Percentiles rank a stretch among this genome's conserved stretches.
Evolutionary conservation across 2,113 vertebrate genomes (phyloP).

Genomic region (Gymnobelideus leadbeateri): DNA sequence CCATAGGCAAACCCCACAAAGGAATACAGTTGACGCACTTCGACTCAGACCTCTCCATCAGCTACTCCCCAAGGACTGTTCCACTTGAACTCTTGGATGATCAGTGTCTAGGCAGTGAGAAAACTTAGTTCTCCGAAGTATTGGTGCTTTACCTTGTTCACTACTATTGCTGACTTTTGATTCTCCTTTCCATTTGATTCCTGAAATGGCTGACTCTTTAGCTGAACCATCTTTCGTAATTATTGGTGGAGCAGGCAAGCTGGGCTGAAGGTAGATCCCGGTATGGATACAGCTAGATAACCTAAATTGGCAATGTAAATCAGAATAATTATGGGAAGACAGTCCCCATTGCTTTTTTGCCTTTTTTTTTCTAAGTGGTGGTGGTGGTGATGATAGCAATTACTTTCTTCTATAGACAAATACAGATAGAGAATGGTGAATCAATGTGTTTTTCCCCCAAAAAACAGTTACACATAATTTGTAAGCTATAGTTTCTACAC

Average conservation of each 20-base stretch:
- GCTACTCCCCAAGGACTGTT: neutral
- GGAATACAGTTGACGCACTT: neutral
- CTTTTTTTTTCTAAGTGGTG: conserved; percentile 2
- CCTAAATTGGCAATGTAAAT: conserved; percentile 39
- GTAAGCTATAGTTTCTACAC: conserved; percentile 7
- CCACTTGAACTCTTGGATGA: neutral
- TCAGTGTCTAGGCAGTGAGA: neutral
- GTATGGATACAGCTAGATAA: neutral
- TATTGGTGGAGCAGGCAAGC: neutral
- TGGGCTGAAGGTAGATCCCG: neutral
- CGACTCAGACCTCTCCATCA: neutral
- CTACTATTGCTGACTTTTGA: neutral
- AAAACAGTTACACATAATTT: conserved; percentile 19
- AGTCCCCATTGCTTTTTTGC: neutral
- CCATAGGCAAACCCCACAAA: neutral
- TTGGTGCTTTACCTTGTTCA: neutral
- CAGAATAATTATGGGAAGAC: conserved; percentile 31
- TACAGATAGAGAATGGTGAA: neutral
- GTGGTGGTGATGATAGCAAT: neutral
- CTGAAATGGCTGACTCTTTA: neutral
- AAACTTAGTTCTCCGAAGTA: neutral
- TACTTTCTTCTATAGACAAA: conserved; percentile 3
- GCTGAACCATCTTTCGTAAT: neutral
- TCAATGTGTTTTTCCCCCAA: conserved; percentile 25
- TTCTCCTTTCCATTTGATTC: neutral